phyloP scores from a whole-genome alignment of 2,113 vertebrate species.

The Hemichromis elongatus region DNA sequence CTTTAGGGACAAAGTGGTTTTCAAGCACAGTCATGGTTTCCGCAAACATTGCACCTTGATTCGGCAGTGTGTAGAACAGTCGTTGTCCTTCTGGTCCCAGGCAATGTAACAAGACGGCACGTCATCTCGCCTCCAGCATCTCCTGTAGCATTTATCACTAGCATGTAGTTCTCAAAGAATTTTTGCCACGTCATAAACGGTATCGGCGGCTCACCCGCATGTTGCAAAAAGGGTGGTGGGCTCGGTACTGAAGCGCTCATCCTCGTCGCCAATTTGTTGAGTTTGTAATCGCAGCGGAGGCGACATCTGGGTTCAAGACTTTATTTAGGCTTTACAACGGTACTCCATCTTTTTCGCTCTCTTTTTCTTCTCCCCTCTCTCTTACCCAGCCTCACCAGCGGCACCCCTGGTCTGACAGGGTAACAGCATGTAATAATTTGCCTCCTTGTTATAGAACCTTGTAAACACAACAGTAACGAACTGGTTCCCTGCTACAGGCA shows the following conservation, averaged over 20 bases:
- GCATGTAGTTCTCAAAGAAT: not conserved
- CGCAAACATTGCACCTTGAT: not conserved
- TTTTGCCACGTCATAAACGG: not conserved
- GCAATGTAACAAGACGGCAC: not conserved
- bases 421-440: not conserved
- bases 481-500: too few relatives aligned
- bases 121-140: not conserved
- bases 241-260: accelerated
- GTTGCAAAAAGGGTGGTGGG: not conserved
- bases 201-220: not conserved
- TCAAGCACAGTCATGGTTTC: not conserved
- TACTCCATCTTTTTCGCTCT: not conserved
- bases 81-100: not conserved
- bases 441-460: not conserved
- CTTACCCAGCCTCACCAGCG: not conserved
- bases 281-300: not conserved
- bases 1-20: not conserved
- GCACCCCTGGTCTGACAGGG: not conserved
- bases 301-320: not conserved
- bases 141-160: not conserved
- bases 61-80: not conserved
- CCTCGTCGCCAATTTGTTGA: accelerated
- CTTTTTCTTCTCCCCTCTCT: not conserved
- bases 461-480: not conserved
- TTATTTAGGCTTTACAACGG: not conserved